A percentile compares a stretch with the other conserved stretches of the same genome.
Conservation (phyloP, 2,888 invertebrate species). For the Clitarchus hookeri region DNA sequence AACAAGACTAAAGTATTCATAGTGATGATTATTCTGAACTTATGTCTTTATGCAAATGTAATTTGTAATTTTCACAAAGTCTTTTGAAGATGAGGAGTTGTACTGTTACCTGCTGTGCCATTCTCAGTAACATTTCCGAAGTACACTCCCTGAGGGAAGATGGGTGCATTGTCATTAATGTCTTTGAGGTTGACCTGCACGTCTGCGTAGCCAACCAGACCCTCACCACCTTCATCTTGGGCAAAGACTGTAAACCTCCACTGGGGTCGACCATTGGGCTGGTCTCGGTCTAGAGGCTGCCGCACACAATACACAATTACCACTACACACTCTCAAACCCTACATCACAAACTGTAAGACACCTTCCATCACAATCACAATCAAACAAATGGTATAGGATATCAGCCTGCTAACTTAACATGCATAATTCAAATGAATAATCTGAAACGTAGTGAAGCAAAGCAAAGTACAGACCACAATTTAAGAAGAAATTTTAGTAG, state of each 20-base stretch:
- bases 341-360: no score
- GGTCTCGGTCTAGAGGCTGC: constrained; percentile 94
- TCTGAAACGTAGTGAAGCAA: no score
- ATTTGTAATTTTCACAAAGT: no score
- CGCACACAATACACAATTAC: neutral
- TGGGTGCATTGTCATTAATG: constrained; percentile 97
- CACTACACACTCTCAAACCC: no score
- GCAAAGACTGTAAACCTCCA: constrained; percentile 97
- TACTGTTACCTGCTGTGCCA: constrained; percentile 73
- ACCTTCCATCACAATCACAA: no score
- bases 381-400: no score
- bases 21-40: neutral
- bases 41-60: no score
- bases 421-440: no score
- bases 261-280: constrained; percentile 93
- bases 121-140: constrained; percentile 96
- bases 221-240: constrained; percentile 94
- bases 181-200: constrained; percentile 97
- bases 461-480: no score
- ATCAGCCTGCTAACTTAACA: no score
- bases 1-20: neutral
- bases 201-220: constrained; percentile 94
- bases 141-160: constrained; percentile 92
- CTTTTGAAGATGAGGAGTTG: neutral
- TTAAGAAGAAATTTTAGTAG: no score